Conservation (phyloP, 1,140 invertebrate species). For the Drusus annulatus region DNA sequence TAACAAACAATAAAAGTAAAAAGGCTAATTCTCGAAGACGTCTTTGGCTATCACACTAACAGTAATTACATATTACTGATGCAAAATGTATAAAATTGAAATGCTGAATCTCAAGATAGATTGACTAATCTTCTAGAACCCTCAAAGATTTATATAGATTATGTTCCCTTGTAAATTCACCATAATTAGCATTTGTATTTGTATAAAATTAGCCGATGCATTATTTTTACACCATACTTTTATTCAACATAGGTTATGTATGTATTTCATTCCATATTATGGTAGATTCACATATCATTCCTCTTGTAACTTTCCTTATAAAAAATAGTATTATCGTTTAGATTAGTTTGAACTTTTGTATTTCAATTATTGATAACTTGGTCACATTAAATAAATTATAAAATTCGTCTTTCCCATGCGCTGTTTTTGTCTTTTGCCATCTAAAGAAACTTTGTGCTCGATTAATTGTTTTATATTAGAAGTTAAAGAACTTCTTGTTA, state of each 20-base stretch:
- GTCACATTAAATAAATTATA: neutral
- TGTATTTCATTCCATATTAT: conserved; percentile 18
- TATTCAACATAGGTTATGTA: neutral
- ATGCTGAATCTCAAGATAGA: neutral
- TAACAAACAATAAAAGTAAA: too few relatives aligned
- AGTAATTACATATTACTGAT: too few relatives aligned
- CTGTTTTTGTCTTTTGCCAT: neutral
- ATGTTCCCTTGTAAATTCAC: conserved; percentile 20
- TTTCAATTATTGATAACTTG: neutral
- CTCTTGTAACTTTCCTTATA: neutral
- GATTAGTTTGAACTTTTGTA: neutral
- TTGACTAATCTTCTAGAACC: neutral
- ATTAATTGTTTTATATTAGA: neutral
- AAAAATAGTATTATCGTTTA: neutral
- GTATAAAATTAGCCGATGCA: conserved; percentile 22
- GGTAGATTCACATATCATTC: neutral
- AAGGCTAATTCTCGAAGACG: too few relatives aligned
- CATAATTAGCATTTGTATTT: conserved; percentile 16
- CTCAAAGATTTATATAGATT: neutral
- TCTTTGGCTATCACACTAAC: too few relatives aligned
- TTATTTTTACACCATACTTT: neutral
- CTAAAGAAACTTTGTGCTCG: neutral
- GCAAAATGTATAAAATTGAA: neutral
- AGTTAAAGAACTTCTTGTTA: neutral
- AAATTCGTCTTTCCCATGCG: too few relatives aligned